Conservation (phyloP, 2,113 vertebrate species). For the Salvelinus sp. region DNA sequence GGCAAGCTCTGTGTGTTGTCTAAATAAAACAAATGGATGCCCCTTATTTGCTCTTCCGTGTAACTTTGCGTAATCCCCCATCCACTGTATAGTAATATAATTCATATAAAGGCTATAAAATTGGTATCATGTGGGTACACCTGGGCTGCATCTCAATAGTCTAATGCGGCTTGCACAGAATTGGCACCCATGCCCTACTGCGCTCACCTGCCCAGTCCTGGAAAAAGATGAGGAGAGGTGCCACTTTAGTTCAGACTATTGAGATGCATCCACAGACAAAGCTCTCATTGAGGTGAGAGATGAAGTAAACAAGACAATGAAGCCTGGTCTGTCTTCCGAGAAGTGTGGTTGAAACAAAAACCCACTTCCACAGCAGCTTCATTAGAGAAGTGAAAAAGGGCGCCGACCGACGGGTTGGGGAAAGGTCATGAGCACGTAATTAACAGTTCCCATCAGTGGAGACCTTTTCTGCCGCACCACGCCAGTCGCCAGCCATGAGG, state of each 20-base stretch:
- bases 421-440: slow-evolving; percentile 12
- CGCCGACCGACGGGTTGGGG: background rate
- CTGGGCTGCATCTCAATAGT: too few relatives aligned
- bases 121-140: too few relatives aligned
- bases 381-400: background rate
- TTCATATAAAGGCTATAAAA: too few relatives aligned
- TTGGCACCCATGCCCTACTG: too few relatives aligned
- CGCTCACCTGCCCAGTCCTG: background rate
- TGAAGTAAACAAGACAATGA: background rate
- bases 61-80: too few relatives aligned
- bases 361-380: background rate
- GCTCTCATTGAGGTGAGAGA: background rate
- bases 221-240: background rate
- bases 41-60: too few relatives aligned
- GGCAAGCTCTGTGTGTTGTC: too few relatives aligned
- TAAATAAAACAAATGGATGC: too few relatives aligned
- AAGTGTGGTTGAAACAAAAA: background rate
- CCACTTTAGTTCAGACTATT: slow-evolving; percentile 3
- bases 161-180: too few relatives aligned
- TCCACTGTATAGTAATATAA: too few relatives aligned
- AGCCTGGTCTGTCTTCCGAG: background rate
- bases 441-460: background rate
- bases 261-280: background rate
- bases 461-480: background rate
- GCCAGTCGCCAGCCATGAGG: background rate